A percentile compares a stretch with the other conserved stretches of the same genome.
Evolutionary conservation across 2,113 vertebrate genomes (phyloP).

Genomic region (Macquaria ambigua): DNA sequence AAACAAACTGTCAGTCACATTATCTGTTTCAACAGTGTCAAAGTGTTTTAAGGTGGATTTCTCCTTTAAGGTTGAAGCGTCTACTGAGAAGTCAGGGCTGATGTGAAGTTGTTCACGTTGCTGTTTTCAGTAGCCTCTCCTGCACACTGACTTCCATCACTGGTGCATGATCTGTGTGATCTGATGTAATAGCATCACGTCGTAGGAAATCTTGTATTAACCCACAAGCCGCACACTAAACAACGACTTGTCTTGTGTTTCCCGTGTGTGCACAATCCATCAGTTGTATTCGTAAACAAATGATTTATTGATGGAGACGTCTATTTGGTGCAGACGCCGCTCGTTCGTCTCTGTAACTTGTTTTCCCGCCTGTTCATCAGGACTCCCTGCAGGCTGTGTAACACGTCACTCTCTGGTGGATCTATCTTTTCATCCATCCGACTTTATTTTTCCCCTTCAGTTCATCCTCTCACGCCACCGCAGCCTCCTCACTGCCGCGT

Average conservation of each 20-base stretch:
- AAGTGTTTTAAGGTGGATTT: slow-evolving; percentile 57
- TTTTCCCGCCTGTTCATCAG: slow-evolving; percentile 20
- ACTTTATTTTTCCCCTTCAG: slow-evolving; percentile 32
- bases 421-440: slow-evolving; percentile 3
- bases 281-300: neutral
- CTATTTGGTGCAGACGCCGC: neutral
- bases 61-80: slow-evolving; percentile 27
- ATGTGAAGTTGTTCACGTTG: slow-evolving; percentile 33
- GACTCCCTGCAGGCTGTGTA: slow-evolving; percentile 28
- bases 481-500: slow-evolving; percentile 34
- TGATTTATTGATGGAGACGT: slow-evolving; percentile 36
- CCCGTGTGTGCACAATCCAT: slow-evolving; percentile 10
- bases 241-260: slow-evolving; percentile 19
- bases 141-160: slow-evolving; percentile 42
- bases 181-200: slow-evolving; percentile 23
- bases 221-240: slow-evolving; percentile 32
- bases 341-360: slow-evolving; percentile 20
- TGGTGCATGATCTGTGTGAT: slow-evolving; percentile 61
- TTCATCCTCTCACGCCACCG: slow-evolving; percentile 39
- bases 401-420: slow-evolving; percentile 29
- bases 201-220: slow-evolving; percentile 33
- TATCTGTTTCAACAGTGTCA: neutral
- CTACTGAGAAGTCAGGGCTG: slow-evolving; percentile 14
- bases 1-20: neutral
- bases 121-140: slow-evolving; percentile 32